Conservation (phyloP, 2,113 vertebrate genomes). For the Montifringilla adamsi region DNA sequence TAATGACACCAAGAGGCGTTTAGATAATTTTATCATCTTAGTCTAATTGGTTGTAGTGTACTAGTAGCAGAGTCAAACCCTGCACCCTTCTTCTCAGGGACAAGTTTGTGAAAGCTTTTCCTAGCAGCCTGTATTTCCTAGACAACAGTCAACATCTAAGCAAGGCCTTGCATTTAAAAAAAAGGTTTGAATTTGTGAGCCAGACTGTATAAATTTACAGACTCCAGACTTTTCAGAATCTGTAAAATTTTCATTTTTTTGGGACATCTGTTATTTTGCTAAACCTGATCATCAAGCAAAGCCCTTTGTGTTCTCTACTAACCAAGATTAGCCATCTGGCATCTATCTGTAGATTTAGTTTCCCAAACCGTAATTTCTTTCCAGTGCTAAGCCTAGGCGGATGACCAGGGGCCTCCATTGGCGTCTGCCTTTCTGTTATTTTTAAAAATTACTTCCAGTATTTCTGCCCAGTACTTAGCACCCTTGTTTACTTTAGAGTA, state of each 20-base stretch:
- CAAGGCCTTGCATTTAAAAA: not conserved
- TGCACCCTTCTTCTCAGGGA: not conserved
- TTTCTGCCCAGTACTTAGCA: conserved; percentile 47
- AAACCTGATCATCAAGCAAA: not conserved
- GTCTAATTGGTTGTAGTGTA: not conserved
- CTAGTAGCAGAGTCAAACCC: not conserved
- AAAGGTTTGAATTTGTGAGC: not conserved
- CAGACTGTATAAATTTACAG: not conserved
- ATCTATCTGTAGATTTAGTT: conserved; percentile 23
- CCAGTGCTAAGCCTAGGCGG: conserved; percentile 9
- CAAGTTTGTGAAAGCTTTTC: not conserved
- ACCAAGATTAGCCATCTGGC: conserved; percentile 42
- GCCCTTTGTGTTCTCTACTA: conserved; percentile 18
- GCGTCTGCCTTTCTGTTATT: conserved; percentile 47
- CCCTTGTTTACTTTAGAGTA: conserved; percentile 50
- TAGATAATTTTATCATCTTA: not conserved
- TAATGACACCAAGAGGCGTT: not conserved
- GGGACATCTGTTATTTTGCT: conserved; percentile 18
- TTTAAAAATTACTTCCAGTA: conserved; percentile 56
- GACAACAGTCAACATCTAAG: not conserved
- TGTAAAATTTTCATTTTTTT: not conserved
- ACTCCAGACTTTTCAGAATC: not conserved
- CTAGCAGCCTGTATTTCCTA: not conserved
- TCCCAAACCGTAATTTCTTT: conserved; percentile 39
- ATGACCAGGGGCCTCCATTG: not conserved